Conservation (phyloP, 2,797 vertebrate species). For the Centroberyx gerrardi region DNA sequence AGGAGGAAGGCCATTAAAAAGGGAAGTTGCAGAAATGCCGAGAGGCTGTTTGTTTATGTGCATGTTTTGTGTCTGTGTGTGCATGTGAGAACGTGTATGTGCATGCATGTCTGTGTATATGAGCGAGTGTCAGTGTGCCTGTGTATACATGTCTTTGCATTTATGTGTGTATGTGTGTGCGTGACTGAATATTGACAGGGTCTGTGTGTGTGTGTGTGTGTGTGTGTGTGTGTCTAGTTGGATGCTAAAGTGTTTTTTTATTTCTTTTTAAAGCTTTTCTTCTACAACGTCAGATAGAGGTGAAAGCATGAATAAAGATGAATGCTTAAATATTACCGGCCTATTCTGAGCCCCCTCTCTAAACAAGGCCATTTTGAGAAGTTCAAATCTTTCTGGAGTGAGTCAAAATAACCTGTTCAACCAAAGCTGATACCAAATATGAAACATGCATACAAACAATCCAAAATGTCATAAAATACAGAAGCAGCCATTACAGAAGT, state of each 20-base stretch:
- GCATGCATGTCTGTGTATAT: not conserved
- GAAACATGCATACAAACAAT: not conserved
- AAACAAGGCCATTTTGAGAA: not conserved
- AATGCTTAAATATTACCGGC: not conserved
- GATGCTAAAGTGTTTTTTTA: not conserved
- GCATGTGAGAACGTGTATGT: not conserved
- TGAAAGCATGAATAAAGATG: not conserved
- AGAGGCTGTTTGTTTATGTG: not conserved
- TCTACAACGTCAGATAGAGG: not conserved
- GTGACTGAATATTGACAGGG: not conserved
- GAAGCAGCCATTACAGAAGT: not conserved
- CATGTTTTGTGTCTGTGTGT: not conserved
- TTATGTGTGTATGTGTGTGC: not conserved
- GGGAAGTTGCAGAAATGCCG: not conserved
- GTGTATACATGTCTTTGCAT: not conserved
- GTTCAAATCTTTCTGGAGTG: not conserved
- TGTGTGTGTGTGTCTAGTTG: slow-evolving; percentile 18
- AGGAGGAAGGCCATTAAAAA: slow-evolving; percentile 22
- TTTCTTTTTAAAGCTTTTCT: not conserved
- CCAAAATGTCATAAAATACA: not conserved
- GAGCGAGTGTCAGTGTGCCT: not conserved
- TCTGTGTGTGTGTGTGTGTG: slow-evolving; percentile 3
- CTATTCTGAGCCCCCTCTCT: not conserved
- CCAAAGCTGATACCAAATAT: not conserved
- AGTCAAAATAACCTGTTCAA: not conserved